phyloP scores from a whole-genome alignment of 1,140 invertebrate species.

The Branchinecta lynchi region DNA sequence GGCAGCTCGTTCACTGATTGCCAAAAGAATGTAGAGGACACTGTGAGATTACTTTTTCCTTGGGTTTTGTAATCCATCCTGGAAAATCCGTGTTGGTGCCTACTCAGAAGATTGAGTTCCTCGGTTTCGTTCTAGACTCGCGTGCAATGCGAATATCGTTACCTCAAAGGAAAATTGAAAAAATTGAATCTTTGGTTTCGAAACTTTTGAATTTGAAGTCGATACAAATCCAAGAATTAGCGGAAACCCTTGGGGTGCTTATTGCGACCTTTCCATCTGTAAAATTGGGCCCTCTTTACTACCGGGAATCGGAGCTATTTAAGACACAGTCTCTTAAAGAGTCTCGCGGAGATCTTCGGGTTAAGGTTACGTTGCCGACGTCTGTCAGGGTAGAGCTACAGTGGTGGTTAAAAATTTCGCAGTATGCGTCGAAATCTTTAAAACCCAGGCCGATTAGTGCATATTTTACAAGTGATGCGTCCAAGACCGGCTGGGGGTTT shows the following conservation, averaged over 20 bases:
- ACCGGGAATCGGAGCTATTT: neutral
- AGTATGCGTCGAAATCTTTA: neutral
- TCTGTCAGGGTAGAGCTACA: neutral
- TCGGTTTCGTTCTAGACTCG: slow-evolving; percentile 23
- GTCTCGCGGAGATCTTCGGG: too few species aligned
- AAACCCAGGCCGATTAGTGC: too few species aligned
- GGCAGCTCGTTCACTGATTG: slow-evolving; percentile 14
- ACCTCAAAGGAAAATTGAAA: too few species aligned
- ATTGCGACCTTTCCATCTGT: too few species aligned
- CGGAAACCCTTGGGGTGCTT: neutral
- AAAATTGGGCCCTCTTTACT: neutral
- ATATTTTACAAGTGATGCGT: neutral
- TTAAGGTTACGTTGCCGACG: too few species aligned
- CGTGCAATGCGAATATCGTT: slow-evolving; percentile 21
- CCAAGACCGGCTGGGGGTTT: neutral
- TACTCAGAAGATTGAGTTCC: slow-evolving; percentile 19
- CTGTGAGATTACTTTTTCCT: slow-evolving; percentile 17
- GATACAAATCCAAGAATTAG: neutral
- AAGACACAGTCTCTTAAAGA: too few species aligned
- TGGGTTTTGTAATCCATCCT: slow-evolving; percentile 22
- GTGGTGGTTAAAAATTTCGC: too few species aligned
- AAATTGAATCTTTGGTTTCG: slow-evolving; percentile 13
- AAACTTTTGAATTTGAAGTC: slow-evolving; percentile 13
- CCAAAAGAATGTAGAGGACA: slow-evolving; percentile 12
- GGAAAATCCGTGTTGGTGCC: slow-evolving; percentile 23